These are phyloP conservation scores for Ibidorhyncha struthersii DNA, from an alignment of 2,113 vertebrate species.

Conservation along the genomic window DNA sequence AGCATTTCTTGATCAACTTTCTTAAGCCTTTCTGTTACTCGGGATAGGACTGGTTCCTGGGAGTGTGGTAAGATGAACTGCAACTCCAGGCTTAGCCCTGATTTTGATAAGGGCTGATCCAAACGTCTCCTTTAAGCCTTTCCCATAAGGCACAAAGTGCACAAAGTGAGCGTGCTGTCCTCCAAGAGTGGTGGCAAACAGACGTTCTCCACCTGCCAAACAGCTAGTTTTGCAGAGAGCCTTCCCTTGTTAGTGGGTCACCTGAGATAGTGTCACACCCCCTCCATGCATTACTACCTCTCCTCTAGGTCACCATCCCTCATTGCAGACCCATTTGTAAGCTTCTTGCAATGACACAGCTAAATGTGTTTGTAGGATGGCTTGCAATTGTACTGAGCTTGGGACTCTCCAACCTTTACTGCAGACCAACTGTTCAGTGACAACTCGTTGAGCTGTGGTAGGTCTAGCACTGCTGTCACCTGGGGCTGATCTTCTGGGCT, in stretches of 20 bases:
- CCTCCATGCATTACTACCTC: background rate
- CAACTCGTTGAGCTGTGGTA: background rate
- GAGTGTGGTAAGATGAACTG: background rate
- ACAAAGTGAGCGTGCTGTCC: background rate
- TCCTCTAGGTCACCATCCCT: background rate
- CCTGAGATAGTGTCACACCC: background rate
- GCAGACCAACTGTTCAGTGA: background rate
- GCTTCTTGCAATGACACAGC: background rate
- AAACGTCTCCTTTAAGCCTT: background rate
- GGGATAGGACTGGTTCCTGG: background rate
- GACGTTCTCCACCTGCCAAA: background rate
- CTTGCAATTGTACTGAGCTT: background rate
- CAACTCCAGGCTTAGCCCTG: background rate
- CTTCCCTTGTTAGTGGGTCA: accelerated
- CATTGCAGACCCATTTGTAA: background rate
- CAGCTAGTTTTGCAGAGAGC: background rate
- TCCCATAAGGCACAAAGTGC: background rate
- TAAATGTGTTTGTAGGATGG: background rate
- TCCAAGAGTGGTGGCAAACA: background rate
- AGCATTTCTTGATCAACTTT: background rate
- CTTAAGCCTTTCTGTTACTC: background rate
- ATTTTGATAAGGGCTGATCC: background rate
- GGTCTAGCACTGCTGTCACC: background rate
- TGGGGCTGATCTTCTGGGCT: background rate
- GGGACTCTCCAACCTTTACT: background rate